Conservation (phyloP, 1,140 invertebrate genomes). For the Dicyema japonicum region DNA sequence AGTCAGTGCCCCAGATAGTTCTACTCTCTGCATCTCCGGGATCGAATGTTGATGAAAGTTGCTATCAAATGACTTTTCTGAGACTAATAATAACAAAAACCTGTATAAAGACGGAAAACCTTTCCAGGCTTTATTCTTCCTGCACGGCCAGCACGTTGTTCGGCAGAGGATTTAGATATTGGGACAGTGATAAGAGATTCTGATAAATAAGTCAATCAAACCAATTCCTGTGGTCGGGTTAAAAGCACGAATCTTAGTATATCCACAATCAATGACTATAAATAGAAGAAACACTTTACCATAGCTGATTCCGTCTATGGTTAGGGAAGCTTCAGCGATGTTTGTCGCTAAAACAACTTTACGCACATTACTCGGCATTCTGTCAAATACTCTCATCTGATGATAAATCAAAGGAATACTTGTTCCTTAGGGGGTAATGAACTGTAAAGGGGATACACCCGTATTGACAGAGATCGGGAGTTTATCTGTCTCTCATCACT, state of each 20-base stretch:
- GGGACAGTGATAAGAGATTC: constrained; percentile 48
- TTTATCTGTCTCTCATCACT: background rate
- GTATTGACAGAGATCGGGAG: background rate
- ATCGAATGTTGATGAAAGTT: constrained; percentile 30
- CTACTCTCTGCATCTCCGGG: constrained; percentile 64
- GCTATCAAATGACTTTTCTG: constrained; percentile 37
- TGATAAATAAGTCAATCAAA: too few relatives aligned
- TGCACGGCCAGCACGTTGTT: constrained; percentile 59
- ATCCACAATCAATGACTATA: constrained; percentile 69
- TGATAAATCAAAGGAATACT: background rate
- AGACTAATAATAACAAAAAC: constrained; percentile 12
- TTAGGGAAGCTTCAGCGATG: constrained; percentile 78
- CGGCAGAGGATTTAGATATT: constrained; percentile 50
- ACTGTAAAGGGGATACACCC: background rate
- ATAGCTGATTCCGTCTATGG: constrained; percentile 54
- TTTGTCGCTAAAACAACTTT: constrained; percentile 84
- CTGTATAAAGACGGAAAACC: constrained; percentile 26
- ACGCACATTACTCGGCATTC: constrained; percentile 31
- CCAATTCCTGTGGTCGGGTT: constrained; percentile 45
- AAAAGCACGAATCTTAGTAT: constrained; percentile 69
- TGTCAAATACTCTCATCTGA: constrained; percentile 58
- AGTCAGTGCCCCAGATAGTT: constrained; percentile 46
- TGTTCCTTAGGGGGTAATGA: background rate
- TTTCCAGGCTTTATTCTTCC: constrained; percentile 50
- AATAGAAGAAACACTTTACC: constrained; percentile 11